Evolutionary conservation across 2,113 vertebrate species (phyloP), one percentile per base, ranked within the genome.

Genomic region (Acrocephalus kingi): DNA sequence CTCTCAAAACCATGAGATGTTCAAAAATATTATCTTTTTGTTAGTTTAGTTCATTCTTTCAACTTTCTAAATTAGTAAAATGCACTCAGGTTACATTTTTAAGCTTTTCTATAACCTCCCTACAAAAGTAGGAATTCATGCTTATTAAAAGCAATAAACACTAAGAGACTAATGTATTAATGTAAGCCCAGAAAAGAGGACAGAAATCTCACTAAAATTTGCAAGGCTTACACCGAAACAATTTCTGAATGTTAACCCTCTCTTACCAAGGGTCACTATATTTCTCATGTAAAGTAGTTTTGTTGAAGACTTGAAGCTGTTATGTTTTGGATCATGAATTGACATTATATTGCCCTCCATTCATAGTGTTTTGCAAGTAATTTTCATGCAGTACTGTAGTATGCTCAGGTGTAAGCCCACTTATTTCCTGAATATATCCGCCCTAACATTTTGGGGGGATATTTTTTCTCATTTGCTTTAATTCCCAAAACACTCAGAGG

Each of bases 201-300:
- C 33, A 76, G 54, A 85, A 41, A 61, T 73, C 28, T 76, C 31
- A 51, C 33, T 64, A 49, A 87, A 77, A 83, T 69, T 96, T 86
- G 6, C 17, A 58, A 73, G 24, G 17, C 27, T 72, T 69, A 24
- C 1, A 5, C 54, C 37, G 66, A 80, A 92, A 31, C 11, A 51
- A 59, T 37, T 86, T 64, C 30, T 86, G 10, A 13, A 54, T 8
- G 3, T 73, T 64, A 73, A 82, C 7, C 10, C 14, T 67, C 41
- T 71, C 3, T 77, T 69, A 46, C 5, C 5, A 54, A 56, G 35
- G 7, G 5, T 75, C 28, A 16, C 20, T 17, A 72, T 67, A 75
- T 18, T 49, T 67, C 52, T 90, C 14, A 5, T 63, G 13, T 33
- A 64, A 82, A 83, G 19, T 10, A 72, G 15, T 52, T 66, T 45